Evolutionary conservation across 2,888 invertebrate genomes (phyloP).

Genomic region (Halocaridina rubra): DNA sequence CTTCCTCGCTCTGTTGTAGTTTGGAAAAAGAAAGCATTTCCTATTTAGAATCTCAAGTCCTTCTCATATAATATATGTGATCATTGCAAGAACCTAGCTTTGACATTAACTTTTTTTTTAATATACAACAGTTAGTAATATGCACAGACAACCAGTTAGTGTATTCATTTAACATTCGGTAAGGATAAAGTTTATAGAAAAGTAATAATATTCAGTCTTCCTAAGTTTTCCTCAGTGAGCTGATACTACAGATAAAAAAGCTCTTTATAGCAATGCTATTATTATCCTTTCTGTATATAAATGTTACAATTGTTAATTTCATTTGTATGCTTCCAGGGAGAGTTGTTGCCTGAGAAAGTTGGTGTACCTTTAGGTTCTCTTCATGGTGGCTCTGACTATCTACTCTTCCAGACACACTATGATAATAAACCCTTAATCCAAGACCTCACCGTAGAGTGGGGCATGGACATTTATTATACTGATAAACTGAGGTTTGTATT

Average conservation of each 20-base stretch:
- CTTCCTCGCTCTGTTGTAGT: too few relatives aligned
- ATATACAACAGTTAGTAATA: too few relatives aligned
- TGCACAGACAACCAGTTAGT: too few relatives aligned
- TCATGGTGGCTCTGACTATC: slow-evolving; percentile 43
- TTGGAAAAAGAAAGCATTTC: too few relatives aligned
- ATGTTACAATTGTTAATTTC: not conserved
- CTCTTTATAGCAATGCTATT: not conserved
- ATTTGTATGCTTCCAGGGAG: slow-evolving; percentile 6
- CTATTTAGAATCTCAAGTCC: too few relatives aligned
- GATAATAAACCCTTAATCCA: slow-evolving; percentile 16
- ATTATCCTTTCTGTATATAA: not conserved
- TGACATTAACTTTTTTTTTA: too few relatives aligned
- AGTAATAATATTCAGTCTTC: not conserved
- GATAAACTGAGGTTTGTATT: slow-evolving; percentile 38
- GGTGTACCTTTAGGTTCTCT: slow-evolving; percentile 26
- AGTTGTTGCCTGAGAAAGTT: slow-evolving; percentile 21
- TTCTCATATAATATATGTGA: too few relatives aligned
- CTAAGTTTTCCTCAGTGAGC: not conserved
- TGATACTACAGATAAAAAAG: not conserved
- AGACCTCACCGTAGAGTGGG: slow-evolving; percentile 39
- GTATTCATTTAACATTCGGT: too few relatives aligned
- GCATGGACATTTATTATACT: slow-evolving; percentile 37
- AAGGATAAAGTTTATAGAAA: too few relatives aligned
- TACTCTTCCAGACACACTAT: slow-evolving; percentile 55
- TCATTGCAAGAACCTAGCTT: too few relatives aligned